Evolutionary conservation across 2,113 vertebrate species (phyloP).

Genomic region (Bostrychus sinensis): DNA sequence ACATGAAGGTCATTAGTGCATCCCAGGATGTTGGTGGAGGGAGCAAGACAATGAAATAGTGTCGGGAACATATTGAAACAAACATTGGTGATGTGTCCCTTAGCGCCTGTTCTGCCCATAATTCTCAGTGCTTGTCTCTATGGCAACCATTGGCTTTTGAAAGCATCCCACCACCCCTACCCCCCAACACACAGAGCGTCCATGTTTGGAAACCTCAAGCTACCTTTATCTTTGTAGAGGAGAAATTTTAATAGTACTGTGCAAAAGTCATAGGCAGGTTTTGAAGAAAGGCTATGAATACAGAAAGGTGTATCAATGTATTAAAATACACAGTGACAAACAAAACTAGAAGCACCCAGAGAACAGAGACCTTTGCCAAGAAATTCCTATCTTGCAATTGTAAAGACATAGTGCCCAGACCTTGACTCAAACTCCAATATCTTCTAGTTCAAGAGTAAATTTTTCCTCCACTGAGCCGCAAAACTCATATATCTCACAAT

Average conservation of each 20-base stretch:
- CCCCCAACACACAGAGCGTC: constrained; percentile 4
- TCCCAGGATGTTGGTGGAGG: constrained; percentile 1
- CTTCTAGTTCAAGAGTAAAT: too few species aligned
- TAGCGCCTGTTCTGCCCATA: constrained; percentile 40
- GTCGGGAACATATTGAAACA: constrained; percentile 41
- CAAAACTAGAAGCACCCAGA: too few species aligned
- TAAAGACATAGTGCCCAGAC: too few species aligned
- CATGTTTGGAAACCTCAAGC: neutral
- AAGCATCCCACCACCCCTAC: constrained; percentile 9
- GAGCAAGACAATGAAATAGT: constrained; percentile 18
- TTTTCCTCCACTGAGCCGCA: too few species aligned
- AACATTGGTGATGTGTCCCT: constrained; percentile 54
- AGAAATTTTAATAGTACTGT: too few species aligned
- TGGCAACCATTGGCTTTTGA: constrained; percentile 68
- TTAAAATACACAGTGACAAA: too few species aligned
- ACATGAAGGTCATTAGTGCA: constrained; percentile 24
- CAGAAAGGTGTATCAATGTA: too few species aligned
- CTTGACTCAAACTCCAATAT: too few species aligned
- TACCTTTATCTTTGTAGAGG: neutral
- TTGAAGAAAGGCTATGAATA: neutral
- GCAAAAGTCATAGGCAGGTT: neutral
- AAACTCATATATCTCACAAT: too few species aligned
- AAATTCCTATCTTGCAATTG: too few species aligned
- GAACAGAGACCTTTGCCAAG: too few species aligned
- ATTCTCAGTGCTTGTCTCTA: constrained; percentile 66